phyloP scores from a whole-genome alignment of 2,888 invertebrate species.

The Plusia festucae region DNA sequence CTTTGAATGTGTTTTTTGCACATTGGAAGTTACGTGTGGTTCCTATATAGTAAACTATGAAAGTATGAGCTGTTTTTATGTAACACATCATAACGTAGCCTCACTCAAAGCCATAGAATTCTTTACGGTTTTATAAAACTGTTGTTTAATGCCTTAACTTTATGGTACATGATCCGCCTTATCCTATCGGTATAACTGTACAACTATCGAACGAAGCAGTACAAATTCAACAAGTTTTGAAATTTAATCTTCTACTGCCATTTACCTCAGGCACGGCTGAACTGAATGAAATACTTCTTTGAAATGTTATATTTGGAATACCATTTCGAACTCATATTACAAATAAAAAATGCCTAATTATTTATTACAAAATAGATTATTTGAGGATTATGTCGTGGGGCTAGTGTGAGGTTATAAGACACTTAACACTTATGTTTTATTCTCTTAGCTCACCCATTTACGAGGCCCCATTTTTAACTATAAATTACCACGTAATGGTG shows the following conservation, averaged over 20 bases:
- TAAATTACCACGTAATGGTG: neutral
- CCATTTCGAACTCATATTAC: neutral
- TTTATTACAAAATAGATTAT: neutral
- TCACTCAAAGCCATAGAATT: neutral
- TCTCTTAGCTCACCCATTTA: conserved; percentile 1
- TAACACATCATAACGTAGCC: neutral
- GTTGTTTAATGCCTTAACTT: neutral
- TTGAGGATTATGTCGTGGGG: neutral
- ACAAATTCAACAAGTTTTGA: conserved; percentile 30
- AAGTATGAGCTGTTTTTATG: neutral
- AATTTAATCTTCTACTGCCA: conserved; percentile 24
- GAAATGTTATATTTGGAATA: conserved; percentile 10
- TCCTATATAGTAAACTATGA: neutral
- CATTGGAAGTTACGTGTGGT: neutral
- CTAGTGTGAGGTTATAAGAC: conserved; percentile 4
- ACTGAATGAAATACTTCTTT: conserved; percentile 9
- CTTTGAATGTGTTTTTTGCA: no score
- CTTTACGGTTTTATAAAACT: neutral
- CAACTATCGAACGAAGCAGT: conserved; percentile 18
- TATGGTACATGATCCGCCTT: neutral
- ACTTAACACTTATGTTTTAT: neutral
- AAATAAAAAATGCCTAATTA: no score
- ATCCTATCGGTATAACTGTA: neutral
- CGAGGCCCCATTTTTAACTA: conserved; percentile 4
- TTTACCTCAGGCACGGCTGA: neutral